Evolutionary conservation across 2,888 invertebrate species (phyloP).

Genomic region (Anaspis maculata): DNA sequence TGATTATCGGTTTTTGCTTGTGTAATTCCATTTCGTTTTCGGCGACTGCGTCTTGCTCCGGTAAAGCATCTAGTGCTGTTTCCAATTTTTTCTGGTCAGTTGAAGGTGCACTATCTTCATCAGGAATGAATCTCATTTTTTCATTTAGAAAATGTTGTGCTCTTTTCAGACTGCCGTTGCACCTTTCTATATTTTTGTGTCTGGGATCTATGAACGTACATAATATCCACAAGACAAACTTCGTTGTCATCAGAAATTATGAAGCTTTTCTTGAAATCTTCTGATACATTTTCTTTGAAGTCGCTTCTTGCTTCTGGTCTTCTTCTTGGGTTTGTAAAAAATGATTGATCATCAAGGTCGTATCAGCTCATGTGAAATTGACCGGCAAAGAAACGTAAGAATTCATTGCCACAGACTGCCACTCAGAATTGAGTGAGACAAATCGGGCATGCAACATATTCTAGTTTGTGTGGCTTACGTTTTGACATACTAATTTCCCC

Average conservation of each 20-base stretch:
- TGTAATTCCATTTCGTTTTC: slow-evolving; percentile 11
- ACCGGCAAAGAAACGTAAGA: too few relatives aligned
- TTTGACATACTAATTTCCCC: too few relatives aligned
- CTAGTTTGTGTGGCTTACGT: too few relatives aligned
- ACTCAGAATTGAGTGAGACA: too few relatives aligned
- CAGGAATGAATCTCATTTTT: slow-evolving; percentile 2
- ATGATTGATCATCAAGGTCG: too few relatives aligned
- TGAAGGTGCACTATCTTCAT: slow-evolving; percentile 1
- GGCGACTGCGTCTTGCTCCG: neutral
- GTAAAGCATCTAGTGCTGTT: slow-evolving; percentile 8
- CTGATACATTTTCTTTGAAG: neutral
- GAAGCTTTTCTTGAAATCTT: neutral
- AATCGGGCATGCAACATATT: too few relatives aligned
- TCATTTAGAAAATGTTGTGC: slow-evolving; percentile 3
- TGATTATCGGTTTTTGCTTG: neutral
- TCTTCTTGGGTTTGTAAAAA: neutral
- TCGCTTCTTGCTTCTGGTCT: neutral
- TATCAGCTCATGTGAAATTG: too few relatives aligned
- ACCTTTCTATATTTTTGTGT: slow-evolving; percentile 13
- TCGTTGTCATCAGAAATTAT: slow-evolving; percentile 1
- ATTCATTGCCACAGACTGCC: too few relatives aligned
- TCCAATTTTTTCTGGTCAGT: slow-evolving; percentile 8
- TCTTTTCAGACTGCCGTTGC: slow-evolving; percentile 8
- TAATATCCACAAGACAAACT: slow-evolving; percentile 8
- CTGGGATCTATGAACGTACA: slow-evolving; percentile 12